phyloP scores from a whole-genome alignment of 2,797 vertebrate genomes.

The Halcyon leucocephala region DNA sequence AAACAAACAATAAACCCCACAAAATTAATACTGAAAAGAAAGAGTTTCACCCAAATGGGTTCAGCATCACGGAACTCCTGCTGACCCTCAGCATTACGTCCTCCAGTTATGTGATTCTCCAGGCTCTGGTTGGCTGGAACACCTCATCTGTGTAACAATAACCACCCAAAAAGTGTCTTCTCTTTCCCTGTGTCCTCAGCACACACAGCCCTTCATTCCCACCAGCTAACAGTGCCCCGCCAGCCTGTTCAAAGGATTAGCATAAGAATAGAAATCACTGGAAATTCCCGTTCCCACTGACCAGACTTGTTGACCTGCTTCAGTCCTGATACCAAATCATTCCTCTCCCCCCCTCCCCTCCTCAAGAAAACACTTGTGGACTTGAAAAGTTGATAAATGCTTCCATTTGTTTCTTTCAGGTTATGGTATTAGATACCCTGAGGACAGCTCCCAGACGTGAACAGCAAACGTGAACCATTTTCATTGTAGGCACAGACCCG shows the following conservation, averaged over 20 bases:
- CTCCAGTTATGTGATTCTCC: background rate
- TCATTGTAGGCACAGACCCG: background rate
- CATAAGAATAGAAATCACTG: conserved; percentile 43
- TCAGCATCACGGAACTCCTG: background rate
- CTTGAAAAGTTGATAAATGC: background rate
- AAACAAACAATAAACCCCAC: rapidly evolving
- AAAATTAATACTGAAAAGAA: background rate
- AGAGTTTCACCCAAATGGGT: rapidly evolving
- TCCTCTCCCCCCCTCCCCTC: background rate
- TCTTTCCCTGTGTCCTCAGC: background rate
- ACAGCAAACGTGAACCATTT: background rate
- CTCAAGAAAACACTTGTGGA: background rate
- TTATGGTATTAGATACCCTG: background rate
- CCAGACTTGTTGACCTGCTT: background rate
- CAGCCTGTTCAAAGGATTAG: conserved; percentile 34
- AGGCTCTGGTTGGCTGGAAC: background rate
- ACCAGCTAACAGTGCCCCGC: background rate
- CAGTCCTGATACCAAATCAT: background rate
- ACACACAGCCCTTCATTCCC: background rate
- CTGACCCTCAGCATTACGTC: background rate
- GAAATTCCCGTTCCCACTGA: background rate
- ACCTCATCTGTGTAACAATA: conserved; percentile 10
- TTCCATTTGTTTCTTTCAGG: background rate
- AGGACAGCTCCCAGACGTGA: background rate
- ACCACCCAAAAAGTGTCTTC: background rate